Percentiles rank a stretch among this genome's conserved stretches.
Conservation (phyloP, 2,888 invertebrate species). For the Eutolmus rufibarbis region DNA sequence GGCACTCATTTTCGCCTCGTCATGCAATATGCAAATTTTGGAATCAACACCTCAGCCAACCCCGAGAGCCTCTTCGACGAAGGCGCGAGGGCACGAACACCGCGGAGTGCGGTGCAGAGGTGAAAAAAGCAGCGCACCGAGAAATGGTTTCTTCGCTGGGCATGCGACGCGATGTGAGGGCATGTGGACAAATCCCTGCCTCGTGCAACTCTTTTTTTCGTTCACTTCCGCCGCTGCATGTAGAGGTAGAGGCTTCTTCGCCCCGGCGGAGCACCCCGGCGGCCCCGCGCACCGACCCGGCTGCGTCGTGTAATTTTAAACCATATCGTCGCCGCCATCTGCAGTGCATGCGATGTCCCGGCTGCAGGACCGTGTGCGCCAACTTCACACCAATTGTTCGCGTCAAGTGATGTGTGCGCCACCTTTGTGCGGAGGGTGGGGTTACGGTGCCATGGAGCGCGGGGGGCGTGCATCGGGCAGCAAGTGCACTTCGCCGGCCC, state of each 20-base stretch:
- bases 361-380: not conserved
- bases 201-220: not conserved
- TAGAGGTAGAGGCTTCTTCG: not conserved
- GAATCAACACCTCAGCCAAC: slow-evolving; percentile 20
- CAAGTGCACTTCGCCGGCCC: not conserved
- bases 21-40: slow-evolving; percentile 29
- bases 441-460: not conserved
- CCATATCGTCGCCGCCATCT: slow-evolving; percentile 14
- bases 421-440: not conserved
- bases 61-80: not conserved
- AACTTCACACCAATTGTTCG: slow-evolving; percentile 22
- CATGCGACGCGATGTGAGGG: not conserved
- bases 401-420: slow-evolving; percentile 16
- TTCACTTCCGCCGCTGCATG: not conserved
- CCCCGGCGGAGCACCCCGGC: not conserved
- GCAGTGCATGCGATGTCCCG: not conserved
- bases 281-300: too few relatives aligned
- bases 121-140: not conserved
- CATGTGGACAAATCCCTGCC: slow-evolving; percentile 11
- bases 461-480: not conserved
- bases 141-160: not conserved
- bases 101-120: not conserved
- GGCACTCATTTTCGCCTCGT: slow-evolving; percentile 14
- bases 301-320: not conserved
- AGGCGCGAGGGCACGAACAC: not conserved